Evolutionary conservation across 2,113 vertebrate genomes (phyloP).

Genomic region (Sclerurus mexicanus): DNA sequence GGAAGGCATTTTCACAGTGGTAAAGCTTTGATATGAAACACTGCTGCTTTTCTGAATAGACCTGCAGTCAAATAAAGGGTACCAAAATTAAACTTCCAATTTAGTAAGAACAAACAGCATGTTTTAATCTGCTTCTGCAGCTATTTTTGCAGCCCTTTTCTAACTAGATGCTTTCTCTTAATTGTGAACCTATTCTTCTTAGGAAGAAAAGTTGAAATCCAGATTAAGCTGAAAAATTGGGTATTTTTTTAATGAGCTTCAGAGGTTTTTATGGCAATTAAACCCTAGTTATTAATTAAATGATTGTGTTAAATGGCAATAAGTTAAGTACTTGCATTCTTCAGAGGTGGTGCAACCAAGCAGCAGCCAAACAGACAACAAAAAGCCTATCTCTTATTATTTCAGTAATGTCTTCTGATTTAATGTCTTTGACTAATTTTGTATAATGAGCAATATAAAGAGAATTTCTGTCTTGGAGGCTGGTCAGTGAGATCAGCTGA

Average conservation of each 20-base stretch:
- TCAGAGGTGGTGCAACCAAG: not conserved
- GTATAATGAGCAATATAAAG: not conserved
- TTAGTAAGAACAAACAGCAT: not conserved
- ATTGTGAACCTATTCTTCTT: not conserved
- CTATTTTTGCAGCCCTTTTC: not conserved
- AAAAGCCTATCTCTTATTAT: not conserved
- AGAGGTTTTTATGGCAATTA: not conserved
- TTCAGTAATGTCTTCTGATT: not conserved
- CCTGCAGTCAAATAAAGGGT: not conserved
- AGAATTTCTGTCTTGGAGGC: not conserved
- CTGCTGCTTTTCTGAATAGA: not conserved
- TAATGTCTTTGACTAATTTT: not conserved
- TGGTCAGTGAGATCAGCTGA: not conserved
- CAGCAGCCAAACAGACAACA: not conserved
- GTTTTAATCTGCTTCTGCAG: not conserved
- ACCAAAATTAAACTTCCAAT: not conserved
- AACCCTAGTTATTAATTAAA: not conserved
- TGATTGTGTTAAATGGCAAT: not conserved
- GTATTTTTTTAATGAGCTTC: not conserved
- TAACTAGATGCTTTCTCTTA: not conserved
- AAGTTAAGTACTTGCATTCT: not conserved
- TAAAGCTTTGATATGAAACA: not conserved
- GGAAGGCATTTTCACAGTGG: not conserved
- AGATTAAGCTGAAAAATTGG: not conserved
- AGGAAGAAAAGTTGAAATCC: not conserved